Percentiles rank a stretch among this genome's conserved stretches.
These are phyloP conservation scores for Thryonomys swinderianus DNA, from an alignment of 2,113 vertebrate genomes.

Conservation along the genomic window DNA sequence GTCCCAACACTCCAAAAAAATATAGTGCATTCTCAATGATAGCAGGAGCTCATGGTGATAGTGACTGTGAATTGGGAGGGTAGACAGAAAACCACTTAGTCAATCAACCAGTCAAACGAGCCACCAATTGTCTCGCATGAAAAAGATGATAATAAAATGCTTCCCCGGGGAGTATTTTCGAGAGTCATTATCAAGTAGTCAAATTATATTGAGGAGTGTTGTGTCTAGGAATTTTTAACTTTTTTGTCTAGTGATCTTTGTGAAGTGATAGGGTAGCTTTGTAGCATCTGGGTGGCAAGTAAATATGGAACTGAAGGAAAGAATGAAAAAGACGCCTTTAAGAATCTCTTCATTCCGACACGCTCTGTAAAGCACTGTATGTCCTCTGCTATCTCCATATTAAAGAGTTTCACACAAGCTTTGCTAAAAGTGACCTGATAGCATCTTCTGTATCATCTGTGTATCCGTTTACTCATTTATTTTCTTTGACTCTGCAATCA, in stretches of 20 bases:
- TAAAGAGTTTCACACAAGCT: not conserved
- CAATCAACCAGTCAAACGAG: not conserved
- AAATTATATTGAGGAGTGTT: not conserved
- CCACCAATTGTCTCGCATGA: not conserved
- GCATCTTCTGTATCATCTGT: not conserved
- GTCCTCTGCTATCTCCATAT: not conserved
- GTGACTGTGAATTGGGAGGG: not conserved
- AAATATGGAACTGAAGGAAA: conserved; percentile 23
- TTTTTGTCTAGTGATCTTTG: conserved; percentile 33
- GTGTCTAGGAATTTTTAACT: not conserved
- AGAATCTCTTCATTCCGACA: not conserved
- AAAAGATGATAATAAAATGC: not conserved
- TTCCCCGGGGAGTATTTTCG: not conserved
- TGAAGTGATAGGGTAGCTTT: not conserved
- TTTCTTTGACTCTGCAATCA: not conserved
- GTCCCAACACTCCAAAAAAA: not conserved
- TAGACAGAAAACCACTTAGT: not conserved
- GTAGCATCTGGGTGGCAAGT: not conserved
- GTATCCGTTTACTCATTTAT: not conserved
- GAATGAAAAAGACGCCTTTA: not conserved
- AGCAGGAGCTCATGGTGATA: not conserved
- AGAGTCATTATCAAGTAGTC: not conserved
- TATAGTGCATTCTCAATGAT: not conserved
- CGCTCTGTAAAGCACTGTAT: not conserved
- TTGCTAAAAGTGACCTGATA: not conserved